Conservation (phyloP, 2,888 invertebrate genomes). For the Baronia brevicornis region DNA sequence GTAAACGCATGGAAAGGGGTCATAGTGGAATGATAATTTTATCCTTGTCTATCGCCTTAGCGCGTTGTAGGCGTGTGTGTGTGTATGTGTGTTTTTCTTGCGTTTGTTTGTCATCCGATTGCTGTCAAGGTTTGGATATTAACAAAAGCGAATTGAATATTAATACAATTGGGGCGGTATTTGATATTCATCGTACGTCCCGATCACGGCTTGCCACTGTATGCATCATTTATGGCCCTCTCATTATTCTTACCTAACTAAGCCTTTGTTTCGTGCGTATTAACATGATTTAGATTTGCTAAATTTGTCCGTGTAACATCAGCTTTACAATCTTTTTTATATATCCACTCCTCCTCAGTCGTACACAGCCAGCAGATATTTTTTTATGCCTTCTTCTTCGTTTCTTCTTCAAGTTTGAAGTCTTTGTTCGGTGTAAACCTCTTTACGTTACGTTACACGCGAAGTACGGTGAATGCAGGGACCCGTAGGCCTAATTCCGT, state of each 20-base stretch:
- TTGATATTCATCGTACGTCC: conserved; percentile 23
- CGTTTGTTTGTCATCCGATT: conserved; percentile 35
- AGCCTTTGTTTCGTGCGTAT: background rate
- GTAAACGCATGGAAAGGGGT: conserved; percentile 40
- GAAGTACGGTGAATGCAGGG: too few relatives aligned
- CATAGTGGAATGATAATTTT: conserved; percentile 40
- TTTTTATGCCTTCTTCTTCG: too few relatives aligned
- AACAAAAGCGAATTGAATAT: conserved; percentile 36
- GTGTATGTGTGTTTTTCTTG: too few relatives aligned
- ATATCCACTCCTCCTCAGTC: too few relatives aligned
- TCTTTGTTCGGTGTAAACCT: too few relatives aligned
- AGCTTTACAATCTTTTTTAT: too few relatives aligned
- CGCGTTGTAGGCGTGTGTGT: conserved; percentile 7
- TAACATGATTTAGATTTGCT: background rate
- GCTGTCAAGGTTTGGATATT: conserved; percentile 53
- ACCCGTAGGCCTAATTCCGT: too few relatives aligned
- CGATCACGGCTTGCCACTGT: conserved; percentile 17
- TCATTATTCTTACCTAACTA: conserved; percentile 17
- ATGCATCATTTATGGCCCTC: conserved; percentile 23
- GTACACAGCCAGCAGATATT: too few relatives aligned
- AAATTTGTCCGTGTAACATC: too few relatives aligned
- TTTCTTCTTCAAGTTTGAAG: too few relatives aligned
- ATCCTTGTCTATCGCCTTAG: conserved; percentile 30
- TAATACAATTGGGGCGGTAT: conserved; percentile 17
- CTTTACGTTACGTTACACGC: too few relatives aligned